These are phyloP conservation scores for Ommatoiulus sabulosus DNA, from an alignment of 2,888 invertebrate genomes.

Conservation along the genomic window DNA sequence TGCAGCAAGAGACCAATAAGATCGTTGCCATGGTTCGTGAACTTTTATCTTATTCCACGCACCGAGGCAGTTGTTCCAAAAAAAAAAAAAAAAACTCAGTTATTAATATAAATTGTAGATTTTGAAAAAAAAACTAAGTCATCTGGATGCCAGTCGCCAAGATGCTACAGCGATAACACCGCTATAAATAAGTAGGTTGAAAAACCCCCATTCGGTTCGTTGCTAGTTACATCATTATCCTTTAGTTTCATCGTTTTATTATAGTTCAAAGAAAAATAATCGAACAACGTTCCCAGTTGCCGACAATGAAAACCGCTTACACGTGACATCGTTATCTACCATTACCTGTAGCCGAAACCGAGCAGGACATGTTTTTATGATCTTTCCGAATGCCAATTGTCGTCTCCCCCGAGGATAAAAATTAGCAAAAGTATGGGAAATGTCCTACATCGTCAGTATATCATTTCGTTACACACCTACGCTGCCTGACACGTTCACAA, in stretches of 20 bases:
- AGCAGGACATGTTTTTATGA: background rate
- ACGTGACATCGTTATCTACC: background rate
- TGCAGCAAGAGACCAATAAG: too few relatives aligned
- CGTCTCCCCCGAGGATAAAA: background rate
- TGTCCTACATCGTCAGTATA: background rate
- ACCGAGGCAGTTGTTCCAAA: too few relatives aligned
- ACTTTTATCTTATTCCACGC: too few relatives aligned
- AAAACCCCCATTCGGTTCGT: background rate
- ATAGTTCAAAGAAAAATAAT: background rate
- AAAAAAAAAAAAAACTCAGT: too few relatives aligned
- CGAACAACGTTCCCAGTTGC: background rate
- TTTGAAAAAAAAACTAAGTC: too few relatives aligned
- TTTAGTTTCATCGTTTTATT: background rate
- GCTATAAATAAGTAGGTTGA: background rate
- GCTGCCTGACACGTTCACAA: background rate
- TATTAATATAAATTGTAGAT: too few relatives aligned
- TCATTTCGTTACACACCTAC: background rate
- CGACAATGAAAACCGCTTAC: constrained; percentile 13
- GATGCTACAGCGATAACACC: background rate
- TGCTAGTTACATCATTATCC: background rate
- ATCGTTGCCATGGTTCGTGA: too few relatives aligned
- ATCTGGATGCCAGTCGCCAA: too few relatives aligned
- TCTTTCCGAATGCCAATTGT: background rate
- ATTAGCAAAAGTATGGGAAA: constrained; percentile 3
- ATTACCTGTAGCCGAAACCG: background rate